A percentile compares a stretch with the other conserved stretches of the same genome.
These are phyloP conservation scores for Volucella inflata DNA, from an alignment of 2,888 invertebrate species.

Conservation along the genomic window DNA sequence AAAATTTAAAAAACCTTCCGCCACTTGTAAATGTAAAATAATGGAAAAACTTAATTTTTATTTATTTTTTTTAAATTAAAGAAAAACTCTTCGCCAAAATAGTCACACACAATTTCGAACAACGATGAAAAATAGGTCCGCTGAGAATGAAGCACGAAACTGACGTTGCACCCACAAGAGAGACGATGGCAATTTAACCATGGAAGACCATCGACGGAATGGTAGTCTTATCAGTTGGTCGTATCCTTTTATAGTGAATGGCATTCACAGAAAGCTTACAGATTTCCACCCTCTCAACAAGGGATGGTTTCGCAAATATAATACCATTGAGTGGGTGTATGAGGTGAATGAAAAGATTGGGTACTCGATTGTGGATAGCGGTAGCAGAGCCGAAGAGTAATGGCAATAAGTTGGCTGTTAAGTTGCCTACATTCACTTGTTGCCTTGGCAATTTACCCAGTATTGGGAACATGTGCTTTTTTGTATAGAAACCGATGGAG, in stretches of 20 bases:
- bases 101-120: too few species aligned
- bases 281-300: conserved; percentile 47
- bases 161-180: conserved; percentile 27
- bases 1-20: too few species aligned
- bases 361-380: background rate
- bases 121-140: background rate
- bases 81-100: too few species aligned
- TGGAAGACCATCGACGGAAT: conserved; percentile 80
- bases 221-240: conserved; percentile 81
- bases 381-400: conserved; percentile 17
- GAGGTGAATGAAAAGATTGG: conserved; percentile 5
- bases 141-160: conserved; percentile 18
- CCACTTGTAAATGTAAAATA: too few species aligned
- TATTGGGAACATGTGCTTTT: conserved; percentile 64
- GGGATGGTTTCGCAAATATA: conserved; percentile 39
- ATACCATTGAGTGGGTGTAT: conserved; percentile 26
- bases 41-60: background rate
- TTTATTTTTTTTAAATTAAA: background rate
- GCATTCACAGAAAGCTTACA: conserved; percentile 65
- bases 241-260: conserved; percentile 82
- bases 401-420: conserved; percentile 47
- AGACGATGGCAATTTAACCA: conserved; percentile 66
- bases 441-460: conserved; percentile 39
- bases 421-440: conserved; percentile 63
- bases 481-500: conserved; percentile 56